phyloP scores from a whole-genome alignment of 2,113 vertebrate species.

The Seriola quinqueradiata region DNA sequence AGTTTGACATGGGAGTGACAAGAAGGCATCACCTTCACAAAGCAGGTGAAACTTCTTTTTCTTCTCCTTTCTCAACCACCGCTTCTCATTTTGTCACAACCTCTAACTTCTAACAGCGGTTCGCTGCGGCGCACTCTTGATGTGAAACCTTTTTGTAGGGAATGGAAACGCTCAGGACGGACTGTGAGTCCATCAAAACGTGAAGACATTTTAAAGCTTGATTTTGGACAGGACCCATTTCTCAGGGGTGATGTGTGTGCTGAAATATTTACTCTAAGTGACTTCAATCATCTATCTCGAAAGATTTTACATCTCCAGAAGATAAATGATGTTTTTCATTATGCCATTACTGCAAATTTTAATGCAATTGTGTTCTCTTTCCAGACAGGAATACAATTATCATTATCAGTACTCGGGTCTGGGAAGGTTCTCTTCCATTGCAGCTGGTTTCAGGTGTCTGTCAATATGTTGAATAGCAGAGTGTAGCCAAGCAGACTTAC shows the following conservation, averaged over 20 bases:
- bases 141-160: not conserved
- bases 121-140: not conserved
- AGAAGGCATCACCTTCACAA: conserved; percentile 2
- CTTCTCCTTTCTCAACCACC: conserved; percentile 1
- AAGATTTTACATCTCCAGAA: not conserved
- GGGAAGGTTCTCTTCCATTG: not conserved
- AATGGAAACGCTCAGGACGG: not conserved
- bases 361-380: not conserved
- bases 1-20: conserved; percentile 22
- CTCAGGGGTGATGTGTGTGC: not conserved
- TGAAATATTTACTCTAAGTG: not conserved
- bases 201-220: not conserved
- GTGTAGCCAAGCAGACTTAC: not conserved
- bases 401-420: not conserved
- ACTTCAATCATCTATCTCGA: not conserved
- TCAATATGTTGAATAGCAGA: conserved; percentile 6
- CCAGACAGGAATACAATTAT: not conserved
- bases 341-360: not conserved
- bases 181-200: not conserved
- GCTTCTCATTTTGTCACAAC: conserved; percentile 13
- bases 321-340: not conserved
- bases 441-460: not conserved
- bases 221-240: not conserved
- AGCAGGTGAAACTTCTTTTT: conserved; percentile 26
- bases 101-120: not conserved